Evolutionary conservation across 2,888 invertebrate genomes (phyloP), one percentile per base, ranked within the genome.

Genomic region (Slavum lentiscoides): DNA sequence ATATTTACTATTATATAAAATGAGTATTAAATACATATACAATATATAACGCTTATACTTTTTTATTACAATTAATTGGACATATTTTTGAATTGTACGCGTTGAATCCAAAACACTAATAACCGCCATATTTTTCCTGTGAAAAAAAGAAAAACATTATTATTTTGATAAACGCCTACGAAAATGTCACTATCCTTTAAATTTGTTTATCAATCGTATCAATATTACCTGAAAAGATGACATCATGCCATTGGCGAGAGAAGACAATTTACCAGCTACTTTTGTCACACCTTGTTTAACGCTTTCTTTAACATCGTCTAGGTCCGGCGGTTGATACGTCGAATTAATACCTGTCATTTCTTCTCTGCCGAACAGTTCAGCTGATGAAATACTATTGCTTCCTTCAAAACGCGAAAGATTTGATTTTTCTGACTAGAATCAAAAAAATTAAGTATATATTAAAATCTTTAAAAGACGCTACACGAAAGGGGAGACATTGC

Each of bases 261-360:
- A 95, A 85, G 98, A 97, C 83, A 99, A 88, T 85, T 94, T 94
- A n/a, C 96, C 98, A 74, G 98, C 98, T 83, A 99, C 98, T 88
- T 95, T 95, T 84, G 96, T 96, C 81, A 99, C 98, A 82, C 99
- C 98, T 86, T 96, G 94, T 85, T 94, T 92, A 58, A 99, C 97
- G 84, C 97, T 96, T 88, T 99, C 99, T 86, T 94, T 95, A 61
- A 99, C 96, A 86, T 98, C 98, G 84, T 97, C 95, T 83, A 99
- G 90, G 87, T 99, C 98, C 0, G 90, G 89, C 39, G 85, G 81
- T 72, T 83, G 83, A 19, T 82, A 75, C 19, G 82, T 68, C 21
- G 83, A 75, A 55, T 82, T 77, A 9, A 82, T 69, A 80, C 85
- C 85, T 53, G 84, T 85, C 80, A 87, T 86, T 83, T 86, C 87